Conservation (phyloP, 2,113 vertebrate species). For the Craseonycteris thonglongyai region DNA sequence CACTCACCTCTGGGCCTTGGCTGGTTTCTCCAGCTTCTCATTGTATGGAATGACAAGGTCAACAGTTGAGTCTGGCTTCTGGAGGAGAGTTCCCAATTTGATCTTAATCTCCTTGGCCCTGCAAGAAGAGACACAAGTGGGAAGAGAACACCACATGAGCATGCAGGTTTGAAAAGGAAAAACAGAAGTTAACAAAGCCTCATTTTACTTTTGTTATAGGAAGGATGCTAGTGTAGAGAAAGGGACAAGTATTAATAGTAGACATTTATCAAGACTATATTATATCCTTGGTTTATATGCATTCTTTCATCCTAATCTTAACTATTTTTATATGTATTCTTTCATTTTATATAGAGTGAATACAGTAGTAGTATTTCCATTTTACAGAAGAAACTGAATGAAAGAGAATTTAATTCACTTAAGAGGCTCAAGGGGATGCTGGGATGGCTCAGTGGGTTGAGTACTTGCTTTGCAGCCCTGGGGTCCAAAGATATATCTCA, state of each 20-base stretch:
- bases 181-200: background rate
- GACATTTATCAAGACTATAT: background rate
- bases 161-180: background rate
- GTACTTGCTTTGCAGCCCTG: no score
- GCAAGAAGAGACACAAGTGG: constrained; percentile 28
- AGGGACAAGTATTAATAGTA: background rate
- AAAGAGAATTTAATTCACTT: background rate
- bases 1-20: constrained; percentile 92
- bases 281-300: no score
- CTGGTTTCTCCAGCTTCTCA: constrained; percentile 91
- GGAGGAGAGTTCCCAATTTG: constrained; percentile 93
- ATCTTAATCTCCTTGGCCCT: constrained; percentile 98
- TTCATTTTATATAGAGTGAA: background rate
- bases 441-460: no score
- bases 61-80: constrained; percentile 91
- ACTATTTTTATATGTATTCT: background rate
- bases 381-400: background rate
- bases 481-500: no score
- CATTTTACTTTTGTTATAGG: background rate
- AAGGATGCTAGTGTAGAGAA: background rate
- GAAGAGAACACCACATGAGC: background rate
- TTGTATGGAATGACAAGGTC: constrained; percentile 92
- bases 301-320: background rate
- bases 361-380: background rate
- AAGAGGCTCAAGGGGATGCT: no score